Evolutionary conservation across 2,797 vertebrate species (phyloP), one percentile per base, ranked within the genome.

Genomic region (Melanotaenia boesemani): DNA sequence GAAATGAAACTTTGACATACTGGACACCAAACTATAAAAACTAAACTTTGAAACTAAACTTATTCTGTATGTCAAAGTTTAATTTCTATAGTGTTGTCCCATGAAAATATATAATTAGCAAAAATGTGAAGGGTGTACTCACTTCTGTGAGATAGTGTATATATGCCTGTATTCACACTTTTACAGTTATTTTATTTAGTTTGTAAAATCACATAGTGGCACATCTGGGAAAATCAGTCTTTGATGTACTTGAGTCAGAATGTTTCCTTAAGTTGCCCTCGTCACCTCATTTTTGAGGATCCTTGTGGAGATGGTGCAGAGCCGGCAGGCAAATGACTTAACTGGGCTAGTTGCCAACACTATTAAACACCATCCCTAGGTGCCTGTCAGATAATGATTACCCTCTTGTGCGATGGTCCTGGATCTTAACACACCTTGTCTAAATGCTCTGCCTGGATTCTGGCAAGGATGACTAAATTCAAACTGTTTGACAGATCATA

Each of bases 311-410:
- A 78, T 50, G 64, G 67, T 79, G 75, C 70, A 56, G 59, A 83
- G 74, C 72, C 20, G 74, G 59, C 70, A 76, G 77, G 79, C 70
- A 75, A 89, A 87, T 82, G 72, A 83, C 77, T 83, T 78, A 36
- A 54, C 72, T 1, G 48, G 89, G 86, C 86, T 16, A 10, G 50
- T 67, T 87, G 88, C 90, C 89, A 90, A 84, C 83, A 80, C 79
- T 64, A 88, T 91, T 91, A 89, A 88, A 86, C 9, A 48, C 63
- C 66, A 54, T 85, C 87, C 84, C 74, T 50, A 72, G 77, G 85
- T 85, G 67, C 74, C 85, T 88, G 90, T 88, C 86, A 88, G 82
- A 85, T 86, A 86, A 83, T 88, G 85, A 92, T 88, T 88, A 89
- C 76, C 74, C 78, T 84, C 81, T 80, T 73, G 77, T 79, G 85